Base-by-base conservation (phyloP, 2,888 invertebrate species). In the Pammene fasciana region DNA sequence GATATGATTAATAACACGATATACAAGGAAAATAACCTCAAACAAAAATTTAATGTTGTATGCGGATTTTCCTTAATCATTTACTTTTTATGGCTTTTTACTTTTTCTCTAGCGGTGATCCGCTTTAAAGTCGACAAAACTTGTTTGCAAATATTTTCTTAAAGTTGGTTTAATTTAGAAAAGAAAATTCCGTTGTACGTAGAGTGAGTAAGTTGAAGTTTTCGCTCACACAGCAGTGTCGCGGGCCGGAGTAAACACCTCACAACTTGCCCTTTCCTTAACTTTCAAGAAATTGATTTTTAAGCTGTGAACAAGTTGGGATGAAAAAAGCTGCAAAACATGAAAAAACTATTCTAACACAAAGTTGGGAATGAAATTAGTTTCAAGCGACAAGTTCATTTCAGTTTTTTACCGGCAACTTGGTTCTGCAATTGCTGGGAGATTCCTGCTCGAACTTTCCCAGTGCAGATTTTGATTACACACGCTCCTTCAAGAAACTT, bases 381-480 rank as follows among this genome's bases (percentile, higher is more conserved):
- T 92, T 90, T 90, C 79, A 90, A 90, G 86, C 89, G 92, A 91
- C 90, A 92, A 90, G 85, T 91, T 91, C 89, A 92, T 90, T 92
- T 86, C 82, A 87, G 86, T 89, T 91, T 90, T 89, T 91, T 88
- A 86, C 83, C 86, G 82, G 84, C 79, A 79, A 83, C 84, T 84
- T 79, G 79, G 86, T 83, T 83, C 85, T 88, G 86, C 90, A 83
- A 89, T 88, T 87, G 90, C 90, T 86, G 75, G 83, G 81, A 88
- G 88, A 87, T 86, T 90, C 87, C 84, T 81, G 86, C 81, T 74
- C 82, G 86, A 91, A 92, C 85, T 92, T 90, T 83, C 79, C 77
- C 86, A 83, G 82, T 89, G 90, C 88, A 89, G 89, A 90, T 92
- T 92, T 91, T 92, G 91, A 92, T 92, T 92, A 92, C 91, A 92